A percentile compares a stretch with the other conserved stretches of the same genome.
Conservation (phyloP, 2,888 invertebrate species). For the Aspidiotus rigidus region DNA sequence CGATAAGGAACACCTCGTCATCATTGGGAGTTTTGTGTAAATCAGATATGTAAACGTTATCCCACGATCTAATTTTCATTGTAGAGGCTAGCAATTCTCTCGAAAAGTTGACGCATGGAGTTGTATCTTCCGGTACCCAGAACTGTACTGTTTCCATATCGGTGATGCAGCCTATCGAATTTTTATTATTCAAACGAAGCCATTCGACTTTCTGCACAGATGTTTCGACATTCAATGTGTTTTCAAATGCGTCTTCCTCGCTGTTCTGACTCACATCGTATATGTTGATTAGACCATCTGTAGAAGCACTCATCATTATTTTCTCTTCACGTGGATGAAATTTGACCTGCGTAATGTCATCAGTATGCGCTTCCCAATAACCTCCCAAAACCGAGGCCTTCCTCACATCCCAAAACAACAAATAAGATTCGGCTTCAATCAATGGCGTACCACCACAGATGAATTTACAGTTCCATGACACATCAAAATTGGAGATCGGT, state of each 20-base stretch:
- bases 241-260: slow-evolving; percentile 72
- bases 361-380: slow-evolving; percentile 74
- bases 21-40: slow-evolving; percentile 37
- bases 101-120: slow-evolving; percentile 50
- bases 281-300: slow-evolving; percentile 76
- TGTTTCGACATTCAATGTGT: slow-evolving; percentile 68
- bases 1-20: slow-evolving; percentile 51
- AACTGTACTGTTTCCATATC: slow-evolving; percentile 61
- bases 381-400: slow-evolving; percentile 55
- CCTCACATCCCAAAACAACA: slow-evolving; percentile 73
- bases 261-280: slow-evolving; percentile 62
- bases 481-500: slow-evolving; percentile 62
- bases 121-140: slow-evolving; percentile 57
- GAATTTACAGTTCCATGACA: slow-evolving; percentile 59
- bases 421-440: slow-evolving; percentile 58
- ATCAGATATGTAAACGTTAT: slow-evolving; percentile 28
- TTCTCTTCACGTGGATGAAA: slow-evolving; percentile 63
- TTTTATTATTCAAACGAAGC: slow-evolving; percentile 45
- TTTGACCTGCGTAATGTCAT: slow-evolving; percentile 66
- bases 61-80: slow-evolving; percentile 38
- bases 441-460: slow-evolving; percentile 67
- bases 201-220: slow-evolving; percentile 50
- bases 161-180: slow-evolving; percentile 54
- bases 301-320: slow-evolving; percentile 62
- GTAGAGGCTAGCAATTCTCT: slow-evolving; percentile 53